These are phyloP conservation scores for Oxygymnocypris stewartii DNA, from an alignment of 2,113 vertebrate species.

Conservation along the genomic window DNA sequence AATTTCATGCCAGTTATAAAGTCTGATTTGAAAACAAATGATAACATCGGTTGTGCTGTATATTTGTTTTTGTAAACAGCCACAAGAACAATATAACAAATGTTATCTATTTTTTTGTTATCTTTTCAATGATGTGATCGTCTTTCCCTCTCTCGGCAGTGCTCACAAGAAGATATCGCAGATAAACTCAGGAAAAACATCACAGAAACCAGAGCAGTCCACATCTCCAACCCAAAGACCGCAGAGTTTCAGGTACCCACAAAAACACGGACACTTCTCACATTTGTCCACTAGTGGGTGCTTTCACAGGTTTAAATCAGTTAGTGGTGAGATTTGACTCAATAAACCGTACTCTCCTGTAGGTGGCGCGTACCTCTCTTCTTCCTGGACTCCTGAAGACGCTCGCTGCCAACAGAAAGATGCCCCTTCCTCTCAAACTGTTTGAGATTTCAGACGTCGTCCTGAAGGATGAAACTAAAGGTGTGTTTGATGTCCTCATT, in stretches of 20 bases:
- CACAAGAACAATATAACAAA: not conserved
- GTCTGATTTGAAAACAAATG: not conserved
- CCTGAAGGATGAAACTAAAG: constrained; percentile 87
- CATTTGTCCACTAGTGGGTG: constrained; percentile 54
- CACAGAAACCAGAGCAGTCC: constrained; percentile 80
- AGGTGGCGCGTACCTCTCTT: constrained; percentile 95
- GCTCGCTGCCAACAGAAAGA: constrained; percentile 90
- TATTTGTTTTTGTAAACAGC: not conserved
- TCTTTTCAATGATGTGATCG: not conserved
- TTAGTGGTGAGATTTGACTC: not conserved
- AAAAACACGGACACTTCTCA: not conserved
- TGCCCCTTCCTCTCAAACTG: constrained; percentile 95
- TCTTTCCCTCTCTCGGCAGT: constrained; percentile 69
- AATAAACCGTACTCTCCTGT: constrained; percentile 61
- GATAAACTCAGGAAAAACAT: constrained; percentile 88
- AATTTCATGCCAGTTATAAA: not conserved
- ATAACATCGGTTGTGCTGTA: not conserved
- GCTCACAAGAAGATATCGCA: constrained; percentile 91
- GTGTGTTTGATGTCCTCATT: constrained; percentile 68
- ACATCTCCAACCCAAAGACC: constrained; percentile 95
- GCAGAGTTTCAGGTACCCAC: constrained; percentile 90
- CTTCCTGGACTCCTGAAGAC: constrained; percentile 94
- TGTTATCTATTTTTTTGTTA: not conserved
- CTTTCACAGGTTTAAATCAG: not conserved
- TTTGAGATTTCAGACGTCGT: constrained; percentile 97